Conservation (phyloP, 2,113 vertebrate species). For the Xerus inauris region DNA sequence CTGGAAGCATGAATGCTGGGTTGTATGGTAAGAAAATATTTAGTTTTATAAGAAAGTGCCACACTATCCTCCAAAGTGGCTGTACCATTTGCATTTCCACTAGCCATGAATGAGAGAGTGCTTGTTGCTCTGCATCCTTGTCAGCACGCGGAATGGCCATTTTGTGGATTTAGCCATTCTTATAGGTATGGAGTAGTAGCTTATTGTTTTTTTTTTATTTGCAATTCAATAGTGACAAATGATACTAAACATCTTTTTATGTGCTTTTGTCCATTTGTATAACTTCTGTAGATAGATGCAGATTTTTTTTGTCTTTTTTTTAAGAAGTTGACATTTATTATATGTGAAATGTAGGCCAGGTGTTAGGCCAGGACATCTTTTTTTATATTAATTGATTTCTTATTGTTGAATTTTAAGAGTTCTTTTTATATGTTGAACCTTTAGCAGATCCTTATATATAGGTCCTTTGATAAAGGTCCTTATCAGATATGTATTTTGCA, state of each 20-base stretch:
- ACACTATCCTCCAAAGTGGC: background rate
- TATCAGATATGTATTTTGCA: background rate
- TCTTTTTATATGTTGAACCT: background rate
- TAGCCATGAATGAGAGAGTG: background rate
- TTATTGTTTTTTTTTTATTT: background rate
- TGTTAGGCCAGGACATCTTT: no score
- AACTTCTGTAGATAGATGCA: background rate
- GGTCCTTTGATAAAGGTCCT: background rate
- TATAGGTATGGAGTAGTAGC: background rate
- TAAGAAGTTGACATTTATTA: no score
- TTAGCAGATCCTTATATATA: background rate
- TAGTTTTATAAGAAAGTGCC: background rate
- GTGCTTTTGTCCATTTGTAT: background rate
- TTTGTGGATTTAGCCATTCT: conserved; percentile 20
- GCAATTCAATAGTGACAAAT: background rate
- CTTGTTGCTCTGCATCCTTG: background rate
- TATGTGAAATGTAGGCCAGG: no score
- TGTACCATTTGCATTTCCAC: background rate
- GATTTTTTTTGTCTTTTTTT: background rate
- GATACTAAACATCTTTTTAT: background rate
- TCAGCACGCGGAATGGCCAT: background rate
- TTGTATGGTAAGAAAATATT: background rate
- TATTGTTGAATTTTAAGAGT: conserved; percentile 27
- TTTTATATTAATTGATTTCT: background rate
- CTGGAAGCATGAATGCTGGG: background rate